Evolutionary conservation across 2,113 vertebrate genomes (phyloP), one percentile per base, ranked within the genome.

Genomic region (Piliocolobus tephrosceles): DNA sequence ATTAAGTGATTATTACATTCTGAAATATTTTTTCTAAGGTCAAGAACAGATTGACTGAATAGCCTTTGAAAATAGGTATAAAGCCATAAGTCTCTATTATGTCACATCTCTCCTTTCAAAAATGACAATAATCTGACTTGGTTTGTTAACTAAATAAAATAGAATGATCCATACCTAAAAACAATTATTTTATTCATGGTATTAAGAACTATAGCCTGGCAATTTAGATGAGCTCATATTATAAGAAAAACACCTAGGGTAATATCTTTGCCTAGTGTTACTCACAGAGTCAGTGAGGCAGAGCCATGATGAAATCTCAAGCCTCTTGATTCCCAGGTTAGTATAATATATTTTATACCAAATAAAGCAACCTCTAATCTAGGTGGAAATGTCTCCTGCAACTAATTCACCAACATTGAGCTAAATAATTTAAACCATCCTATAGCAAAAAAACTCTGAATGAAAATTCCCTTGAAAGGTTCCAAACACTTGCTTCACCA

Each of bases 1-100:
- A 81, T 58, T 85, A 94, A 70, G 25, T 70, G 64, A 90, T 45
- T 72, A 11, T 80, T 80, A 64, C 27, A 12, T 80, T 91, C 58
- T n/a, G 35, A 89, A 96, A 80, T 61, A 6, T 75, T 95, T 97
- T 81, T 66, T 38, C 95, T 87, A 91, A 88, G 43, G 57, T 92
- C n/a, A 94, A 86, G 75, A 91, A 79, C 4, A 81, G 57, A 55
- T 50, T 92, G 55, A 73, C 10, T 83, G 18, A 85, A 76, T 55
- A 84, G 30, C 17, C 94, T 95, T 82, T 86, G 12, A 12, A 81
- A 96, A 73, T 43, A 73, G 27, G 16, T 79, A 3, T 96, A 87
- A 93, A 80, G 43, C 23, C 43, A 83, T 80, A 70, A 75, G 73
- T 87, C 6, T 6, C 9, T 94, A 70, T 89, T 95, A 40, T 78